Percentiles rank a stretch among this genome's conserved stretches.
Conservation (phyloP, 2,888 invertebrate genomes). For the Mesoligia furuncula region DNA sequence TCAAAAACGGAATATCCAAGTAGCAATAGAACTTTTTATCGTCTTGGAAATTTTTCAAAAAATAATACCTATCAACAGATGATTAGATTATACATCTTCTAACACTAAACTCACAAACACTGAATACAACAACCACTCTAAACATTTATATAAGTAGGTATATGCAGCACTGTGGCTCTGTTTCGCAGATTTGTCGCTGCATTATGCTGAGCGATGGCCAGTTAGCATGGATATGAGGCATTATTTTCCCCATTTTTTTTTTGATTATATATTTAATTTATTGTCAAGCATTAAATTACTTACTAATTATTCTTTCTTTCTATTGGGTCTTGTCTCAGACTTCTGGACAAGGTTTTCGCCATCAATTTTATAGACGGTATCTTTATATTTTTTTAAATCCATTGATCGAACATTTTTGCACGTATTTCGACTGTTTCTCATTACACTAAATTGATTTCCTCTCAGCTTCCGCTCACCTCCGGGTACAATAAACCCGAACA, state of each 20-base stretch:
- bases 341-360: neutral
- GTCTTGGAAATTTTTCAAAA: neutral
- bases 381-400: too few species aligned
- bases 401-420: neutral
- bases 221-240: too few species aligned
- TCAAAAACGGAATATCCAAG: neutral
- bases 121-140: too few species aligned
- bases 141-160: too few species aligned
- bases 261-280: neutral
- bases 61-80: too few species aligned
- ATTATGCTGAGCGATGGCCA: too few species aligned
- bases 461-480: conserved; percentile 47
- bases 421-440: neutral
- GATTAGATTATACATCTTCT: neutral
- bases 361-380: neutral
- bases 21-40: neutral
- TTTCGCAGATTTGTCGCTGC: too few species aligned
- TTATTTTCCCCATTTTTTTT: neutral
- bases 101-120: too few species aligned
- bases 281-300: too few species aligned
- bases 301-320: neutral
- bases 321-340: neutral
- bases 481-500: conserved; percentile 42
- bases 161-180: too few species aligned
- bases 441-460: conserved; percentile 8